These are phyloP conservation scores for Mellivora capensis DNA, from an alignment of 2,113 vertebrate genomes.

Conservation along the genomic window DNA sequence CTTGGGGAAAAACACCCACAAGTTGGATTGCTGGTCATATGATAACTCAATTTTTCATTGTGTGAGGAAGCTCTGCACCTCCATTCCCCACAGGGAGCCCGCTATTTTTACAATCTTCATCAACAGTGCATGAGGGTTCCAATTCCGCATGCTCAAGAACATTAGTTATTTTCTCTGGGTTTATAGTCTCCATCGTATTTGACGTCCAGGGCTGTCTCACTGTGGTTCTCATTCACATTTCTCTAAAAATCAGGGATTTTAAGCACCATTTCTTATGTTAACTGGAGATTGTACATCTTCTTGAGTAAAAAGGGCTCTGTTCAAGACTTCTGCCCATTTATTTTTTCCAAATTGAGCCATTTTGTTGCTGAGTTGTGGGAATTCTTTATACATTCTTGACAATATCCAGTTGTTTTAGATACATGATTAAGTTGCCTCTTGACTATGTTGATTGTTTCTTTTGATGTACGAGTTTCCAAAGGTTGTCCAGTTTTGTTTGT, in stretches of 20 bases:
- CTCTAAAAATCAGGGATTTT: no score
- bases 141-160: rapidly evolving
- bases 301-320: background rate
- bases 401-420: background rate
- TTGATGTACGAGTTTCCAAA: background rate
- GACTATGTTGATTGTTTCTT: no score
- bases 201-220: no score
- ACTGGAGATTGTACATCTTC: rapidly evolving
- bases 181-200: background rate
- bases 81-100: background rate
- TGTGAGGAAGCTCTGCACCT: background rate
- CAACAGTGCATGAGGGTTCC: background rate
- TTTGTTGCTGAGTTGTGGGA: no score
- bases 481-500: background rate
- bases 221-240: background rate
- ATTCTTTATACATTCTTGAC: background rate
- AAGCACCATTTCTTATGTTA: background rate
- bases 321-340: background rate
- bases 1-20: background rate
- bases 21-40: background rate
- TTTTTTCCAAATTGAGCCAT: background rate
- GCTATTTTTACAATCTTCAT: background rate
- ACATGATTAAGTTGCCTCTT: no score
- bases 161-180: background rate
- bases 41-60: background rate